phyloP scores from a whole-genome alignment of 2,888 invertebrate species.

The Dynastes tityus region DNA sequence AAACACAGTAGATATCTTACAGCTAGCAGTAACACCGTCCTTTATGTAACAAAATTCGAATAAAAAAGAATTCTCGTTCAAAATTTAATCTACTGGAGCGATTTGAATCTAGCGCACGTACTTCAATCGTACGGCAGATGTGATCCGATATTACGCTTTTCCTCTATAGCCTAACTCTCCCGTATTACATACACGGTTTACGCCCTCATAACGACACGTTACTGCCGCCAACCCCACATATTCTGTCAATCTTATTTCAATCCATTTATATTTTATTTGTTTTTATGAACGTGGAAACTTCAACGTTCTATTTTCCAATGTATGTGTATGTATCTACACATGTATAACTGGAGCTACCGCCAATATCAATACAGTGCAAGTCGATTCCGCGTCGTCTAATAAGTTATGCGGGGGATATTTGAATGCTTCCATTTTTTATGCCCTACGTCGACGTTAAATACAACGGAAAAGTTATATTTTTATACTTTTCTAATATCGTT shows the following conservation, averaged over 20 bases:
- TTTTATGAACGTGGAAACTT: conserved; percentile 45
- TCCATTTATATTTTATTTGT: conserved; percentile 53
- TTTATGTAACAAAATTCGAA: conserved; percentile 48
- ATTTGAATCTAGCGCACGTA: conserved; percentile 68
- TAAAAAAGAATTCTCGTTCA: conserved; percentile 65
- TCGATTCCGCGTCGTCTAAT: background rate
- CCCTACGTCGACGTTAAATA: conserved; percentile 1
- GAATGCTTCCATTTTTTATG: conserved; percentile 34
- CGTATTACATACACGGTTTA: conserved; percentile 64
- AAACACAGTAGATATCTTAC: conserved; percentile 7
- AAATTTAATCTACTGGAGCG: conserved; percentile 64
- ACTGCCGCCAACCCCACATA: conserved; percentile 53
- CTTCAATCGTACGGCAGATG: conserved; percentile 66
- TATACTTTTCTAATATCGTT: conserved; percentile 15
- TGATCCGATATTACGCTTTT: conserved; percentile 64
- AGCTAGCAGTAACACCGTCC: background rate
- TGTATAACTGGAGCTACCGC: conserved; percentile 10
- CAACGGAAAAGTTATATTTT: conserved; percentile 3
- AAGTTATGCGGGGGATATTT: conserved; percentile 3
- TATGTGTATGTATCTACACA: conserved; percentile 4
- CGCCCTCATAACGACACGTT: conserved; percentile 61
- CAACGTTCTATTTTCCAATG: background rate
- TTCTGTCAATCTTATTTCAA: conserved; percentile 57
- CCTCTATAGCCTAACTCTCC: conserved; percentile 50
- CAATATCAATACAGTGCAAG: background rate